A percentile compares a stretch with the other conserved stretches of the same genome.
These are phyloP conservation scores for Aphelocoma coerulescens DNA, from an alignment of 2,113 vertebrate species.

Conservation along the genomic window DNA sequence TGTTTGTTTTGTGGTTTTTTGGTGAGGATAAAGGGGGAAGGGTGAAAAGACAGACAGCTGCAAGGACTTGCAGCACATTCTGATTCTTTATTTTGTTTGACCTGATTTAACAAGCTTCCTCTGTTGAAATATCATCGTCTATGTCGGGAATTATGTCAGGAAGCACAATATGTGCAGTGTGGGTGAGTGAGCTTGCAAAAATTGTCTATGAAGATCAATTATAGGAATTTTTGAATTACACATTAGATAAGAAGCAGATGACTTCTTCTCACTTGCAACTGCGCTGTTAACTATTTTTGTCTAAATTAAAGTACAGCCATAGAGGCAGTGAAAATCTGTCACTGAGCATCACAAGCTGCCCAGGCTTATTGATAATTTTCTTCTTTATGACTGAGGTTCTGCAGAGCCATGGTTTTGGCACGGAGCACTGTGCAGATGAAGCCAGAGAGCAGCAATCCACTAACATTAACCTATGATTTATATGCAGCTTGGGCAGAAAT, in stretches of 20 bases:
- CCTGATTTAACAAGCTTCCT: conserved; percentile 55
- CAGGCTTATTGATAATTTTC: conserved; percentile 31
- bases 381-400: neutral
- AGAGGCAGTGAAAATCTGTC: conserved; percentile 22
- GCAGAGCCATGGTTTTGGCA: neutral
- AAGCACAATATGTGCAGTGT: conserved; percentile 62
- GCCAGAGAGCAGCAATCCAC: neutral
- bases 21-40: neutral
- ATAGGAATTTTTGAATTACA: conserved; percentile 59
- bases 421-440: neutral
- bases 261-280: conserved; percentile 40
- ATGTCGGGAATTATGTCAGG: conserved; percentile 60
- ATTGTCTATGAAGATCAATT: conserved; percentile 65
- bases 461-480: neutral
- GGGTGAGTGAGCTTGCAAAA: conserved; percentile 58
- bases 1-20: neutral
- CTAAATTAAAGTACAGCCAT: conserved; percentile 14
- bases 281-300: neutral
- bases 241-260: conserved; percentile 56
- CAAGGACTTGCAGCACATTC: conserved; percentile 21
- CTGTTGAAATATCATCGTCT: conserved; percentile 59
- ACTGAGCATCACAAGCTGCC: conserved; percentile 1
- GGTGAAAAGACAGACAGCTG: conserved; percentile 21
- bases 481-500: conserved; percentile 11
- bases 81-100: conserved; percentile 51